Evolutionary conservation across 2,797 vertebrate species (phyloP).

Genomic region (Onychomys arenicola): DNA sequence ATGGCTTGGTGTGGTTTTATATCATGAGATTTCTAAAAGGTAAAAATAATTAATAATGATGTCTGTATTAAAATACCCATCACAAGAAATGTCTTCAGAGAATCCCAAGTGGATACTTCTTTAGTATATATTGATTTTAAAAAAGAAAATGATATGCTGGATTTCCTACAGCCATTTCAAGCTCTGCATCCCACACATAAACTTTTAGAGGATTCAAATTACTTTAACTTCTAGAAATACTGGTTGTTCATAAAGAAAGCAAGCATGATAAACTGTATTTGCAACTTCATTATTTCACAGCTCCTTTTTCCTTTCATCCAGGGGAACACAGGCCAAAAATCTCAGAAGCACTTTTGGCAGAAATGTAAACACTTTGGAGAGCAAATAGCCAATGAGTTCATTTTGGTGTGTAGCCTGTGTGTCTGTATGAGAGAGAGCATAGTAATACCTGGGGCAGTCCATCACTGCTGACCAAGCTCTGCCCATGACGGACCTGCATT

Average conservation of each 20-base stretch:
- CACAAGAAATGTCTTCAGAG: not conserved
- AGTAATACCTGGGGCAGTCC: constrained; percentile 69
- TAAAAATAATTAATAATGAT: constrained; percentile 27
- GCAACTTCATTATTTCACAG: constrained; percentile 80
- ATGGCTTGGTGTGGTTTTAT: not conserved
- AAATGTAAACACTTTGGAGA: constrained; percentile 85
- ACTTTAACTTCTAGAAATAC: not conserved
- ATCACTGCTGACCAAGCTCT: constrained; percentile 72
- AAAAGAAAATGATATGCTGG: constrained; percentile 43
- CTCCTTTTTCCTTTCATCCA: constrained; percentile 81
- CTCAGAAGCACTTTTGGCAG: constrained; percentile 85
- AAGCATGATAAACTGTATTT: constrained; percentile 56
- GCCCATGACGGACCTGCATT: constrained; percentile 33
- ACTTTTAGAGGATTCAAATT: not conserved
- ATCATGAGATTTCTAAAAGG: constrained; percentile 6
- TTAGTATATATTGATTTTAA: constrained; percentile 29
- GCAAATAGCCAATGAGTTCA: constrained; percentile 84
- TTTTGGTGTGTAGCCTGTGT: constrained; percentile 84
- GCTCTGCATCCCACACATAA: not conserved
- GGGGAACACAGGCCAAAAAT: constrained; percentile 84
- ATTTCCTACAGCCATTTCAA: constrained; percentile 21
- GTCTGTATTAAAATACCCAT: constrained; percentile 31
- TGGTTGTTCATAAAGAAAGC: not conserved
- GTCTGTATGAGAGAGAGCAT: constrained; percentile 78
- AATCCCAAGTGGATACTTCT: not conserved